A percentile compares a stretch with the other conserved stretches of the same genome.
Evolutionary conservation across 1,140 invertebrate species (phyloP).

Genomic region (Mizuhopecten yessoensis): DNA sequence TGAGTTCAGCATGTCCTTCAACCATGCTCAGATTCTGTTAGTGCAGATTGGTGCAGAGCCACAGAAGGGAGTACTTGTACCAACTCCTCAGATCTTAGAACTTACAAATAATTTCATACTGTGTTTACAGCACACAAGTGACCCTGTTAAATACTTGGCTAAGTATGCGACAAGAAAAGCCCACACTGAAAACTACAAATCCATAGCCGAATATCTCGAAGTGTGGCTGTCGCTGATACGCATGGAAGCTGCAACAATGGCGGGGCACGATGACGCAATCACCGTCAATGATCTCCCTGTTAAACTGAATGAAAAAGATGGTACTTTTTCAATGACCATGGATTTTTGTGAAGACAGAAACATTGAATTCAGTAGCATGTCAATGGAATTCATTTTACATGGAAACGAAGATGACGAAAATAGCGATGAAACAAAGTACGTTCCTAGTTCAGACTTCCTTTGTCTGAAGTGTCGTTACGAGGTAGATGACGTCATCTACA

Average conservation of each 20-base stretch:
- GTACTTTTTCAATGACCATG: conserved; percentile 51
- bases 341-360: conserved; percentile 56
- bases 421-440: conserved; percentile 46
- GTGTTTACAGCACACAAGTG: conserved; percentile 63
- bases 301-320: conserved; percentile 45
- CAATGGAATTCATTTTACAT: not conserved
- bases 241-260: conserved; percentile 65
- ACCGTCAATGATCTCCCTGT: conserved; percentile 59
- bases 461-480: conserved; percentile 49
- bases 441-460: conserved; percentile 52
- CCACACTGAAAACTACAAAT: conserved; percentile 41
- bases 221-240: conserved; percentile 65
- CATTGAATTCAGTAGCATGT: conserved; percentile 50
- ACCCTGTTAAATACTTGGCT: conserved; percentile 61
- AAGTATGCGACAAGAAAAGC: conserved; percentile 46
- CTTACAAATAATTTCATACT: conserved; percentile 60
- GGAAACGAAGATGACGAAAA: conserved; percentile 47
- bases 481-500: not conserved
- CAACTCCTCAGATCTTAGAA: conserved; percentile 59
- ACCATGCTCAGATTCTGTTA: conserved; percentile 57
- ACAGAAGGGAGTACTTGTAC: conserved; percentile 58
- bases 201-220: conserved; percentile 54
- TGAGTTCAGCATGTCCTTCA: conserved; percentile 59
- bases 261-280: conserved; percentile 51
- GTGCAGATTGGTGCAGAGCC: conserved; percentile 64